Evolutionary conservation across 2,113 vertebrate species (phyloP).

Genomic region (Danio rerio): GRCz12tu NC_133179.1:18892501-18893000

Average conservation of each 20-base stretch:
- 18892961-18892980: constrained; percentile 84
- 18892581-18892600: constrained; percentile 41
- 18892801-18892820: too few relatives aligned
- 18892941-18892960: constrained; percentile 85
- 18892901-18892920: constrained; percentile 90
- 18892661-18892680: constrained; percentile 89
- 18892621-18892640: constrained; percentile 95
- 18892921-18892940: constrained; percentile 93
- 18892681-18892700: constrained; percentile 93
- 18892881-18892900: constrained; percentile 97
- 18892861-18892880: constrained; percentile 97
- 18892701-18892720: constrained; percentile 90
- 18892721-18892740: constrained; percentile 88
- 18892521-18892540: not conserved
- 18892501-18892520: not conserved
- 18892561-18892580: not conserved
- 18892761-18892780: not conserved
- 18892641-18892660: constrained; percentile 95
- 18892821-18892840: not conserved
- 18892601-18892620: constrained; percentile 88
- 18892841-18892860: constrained; percentile 85
- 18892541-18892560: not conserved
- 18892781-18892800: not conserved
- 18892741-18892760: constrained; percentile 86
- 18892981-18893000: constrained; percentile 93